Percentiles rank a stretch among this genome's conserved stretches.
phyloP scores from a whole-genome alignment of 2,113 vertebrate genomes.

The Nansenia antarctica region DNA sequence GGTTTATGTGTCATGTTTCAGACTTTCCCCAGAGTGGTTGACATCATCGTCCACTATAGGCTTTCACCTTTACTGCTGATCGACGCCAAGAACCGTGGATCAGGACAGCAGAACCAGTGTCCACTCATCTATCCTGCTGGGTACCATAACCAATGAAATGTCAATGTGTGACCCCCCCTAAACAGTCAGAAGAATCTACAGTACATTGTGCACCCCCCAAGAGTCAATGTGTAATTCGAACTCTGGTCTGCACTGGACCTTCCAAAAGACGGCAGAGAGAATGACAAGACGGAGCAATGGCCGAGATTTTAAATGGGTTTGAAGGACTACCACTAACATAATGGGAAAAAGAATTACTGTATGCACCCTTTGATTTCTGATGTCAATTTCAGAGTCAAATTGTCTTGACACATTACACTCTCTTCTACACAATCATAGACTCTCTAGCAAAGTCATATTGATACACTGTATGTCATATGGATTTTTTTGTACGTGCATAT shows the following conservation, averaged over 20 bases:
- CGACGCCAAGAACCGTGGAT: constrained; percentile 87
- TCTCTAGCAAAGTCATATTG: not conserved
- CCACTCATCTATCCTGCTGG: constrained; percentile 79
- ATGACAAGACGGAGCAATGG: not conserved
- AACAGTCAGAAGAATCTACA: too few relatives aligned
- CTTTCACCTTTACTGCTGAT: constrained; percentile 90
- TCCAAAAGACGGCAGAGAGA: not conserved
- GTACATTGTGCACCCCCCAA: too few relatives aligned
- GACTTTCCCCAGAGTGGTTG: constrained; percentile 83
- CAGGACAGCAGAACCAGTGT: constrained; percentile 86
- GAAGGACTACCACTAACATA: not conserved
- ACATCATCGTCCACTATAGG: constrained; percentile 85
- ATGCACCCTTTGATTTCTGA: not conserved
- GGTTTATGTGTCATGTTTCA: constrained; percentile 23
- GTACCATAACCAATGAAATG: constrained; percentile 28
- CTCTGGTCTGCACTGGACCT: too few relatives aligned
- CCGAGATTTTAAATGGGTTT: not conserved
- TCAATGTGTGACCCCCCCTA: too few relatives aligned
- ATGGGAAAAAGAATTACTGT: not conserved
- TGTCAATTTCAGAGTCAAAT: too few relatives aligned
- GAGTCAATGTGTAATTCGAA: too few relatives aligned
- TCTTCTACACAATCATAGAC: too few relatives aligned
- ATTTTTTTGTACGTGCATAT: not conserved
- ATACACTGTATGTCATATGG: not conserved
- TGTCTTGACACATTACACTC: not conserved